These are phyloP conservation scores for Hypercompe scribonia DNA, from an alignment of 2,888 invertebrate species.

Conservation along the genomic window DNA sequence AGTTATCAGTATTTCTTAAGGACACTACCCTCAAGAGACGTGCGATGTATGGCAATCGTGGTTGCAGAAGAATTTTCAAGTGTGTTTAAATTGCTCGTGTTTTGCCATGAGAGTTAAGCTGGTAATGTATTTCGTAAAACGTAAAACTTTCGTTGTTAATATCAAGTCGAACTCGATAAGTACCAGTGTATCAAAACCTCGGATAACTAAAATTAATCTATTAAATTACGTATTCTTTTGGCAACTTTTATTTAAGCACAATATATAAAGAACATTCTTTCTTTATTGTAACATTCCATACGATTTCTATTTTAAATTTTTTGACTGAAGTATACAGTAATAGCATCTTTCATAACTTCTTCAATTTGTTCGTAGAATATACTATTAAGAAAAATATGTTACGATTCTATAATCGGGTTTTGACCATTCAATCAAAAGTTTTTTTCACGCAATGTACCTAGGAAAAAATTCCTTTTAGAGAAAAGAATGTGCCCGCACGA, in stretches of 20 bases:
- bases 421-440: too few species aligned
- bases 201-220: neutral
- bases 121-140: neutral
- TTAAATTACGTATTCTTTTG: too few species aligned
- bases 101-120: constrained; percentile 16
- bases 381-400: too few species aligned
- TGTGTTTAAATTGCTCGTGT: constrained; percentile 37
- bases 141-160: neutral
- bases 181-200: neutral
- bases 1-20: constrained; percentile 53
- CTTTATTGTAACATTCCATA: neutral
- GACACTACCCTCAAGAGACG: constrained; percentile 45
- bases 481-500: too few species aligned
- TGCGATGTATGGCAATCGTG: constrained; percentile 37
- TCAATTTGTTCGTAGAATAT: too few species aligned
- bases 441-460: too few species aligned
- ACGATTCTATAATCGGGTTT: too few species aligned
- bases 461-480: too few species aligned
- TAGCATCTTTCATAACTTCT: too few species aligned
- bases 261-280: neutral
- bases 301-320: neutral
- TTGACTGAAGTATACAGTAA: neutral
- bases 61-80: constrained; percentile 49
- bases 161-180: neutral
- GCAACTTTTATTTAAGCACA: too few species aligned